Evolutionary conservation across 2,888 invertebrate genomes (phyloP), one percentile per base, ranked within the genome.

Genomic region (Ischnura elegans): DNA sequence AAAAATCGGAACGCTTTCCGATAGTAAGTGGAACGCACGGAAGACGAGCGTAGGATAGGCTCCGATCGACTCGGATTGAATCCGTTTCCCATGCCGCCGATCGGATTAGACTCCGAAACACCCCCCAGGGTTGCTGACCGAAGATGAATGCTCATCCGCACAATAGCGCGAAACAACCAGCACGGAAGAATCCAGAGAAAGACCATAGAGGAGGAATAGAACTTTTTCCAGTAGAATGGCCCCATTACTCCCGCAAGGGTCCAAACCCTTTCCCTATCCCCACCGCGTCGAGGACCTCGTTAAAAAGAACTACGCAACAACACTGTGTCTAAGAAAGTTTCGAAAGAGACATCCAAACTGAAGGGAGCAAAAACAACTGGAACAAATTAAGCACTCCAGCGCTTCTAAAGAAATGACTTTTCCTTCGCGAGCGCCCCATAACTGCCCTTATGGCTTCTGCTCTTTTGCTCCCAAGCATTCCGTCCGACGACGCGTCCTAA

Each of bases 291-390:
- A 55, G 42, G 42, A 13, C 55, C 61, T 90, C 90, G 42, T 66
- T 90, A 66, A 90, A 90, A n/a, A 55, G 25, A 66, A 90, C 45
- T 5, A 90, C 45, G 86, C n/a, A 51, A 86, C n/a, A 46, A 43
- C 45, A 46, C 21, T 25, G 45, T 66, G 45, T 21, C 66, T 61
- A 66, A 25, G 51, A 87, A 66, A 90, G 43, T 90, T 61, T 90
- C 66, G n/a, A 25, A 6, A 61, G 66, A 43, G 90, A 90, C 86
- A 86, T 90, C 87, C 55, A 47, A 55, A 87, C 87, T 43, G 25
- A 61, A 21, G n/a, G 51, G 0, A 66, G 90, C 13, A 90, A 90
- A 90, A 90, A 90, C 43, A 66, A 43, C 90, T 43, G 61, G 42
- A 55, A 90, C 90, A 43, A 61, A 90, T 90, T 61, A 61, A 61